Percentiles rank a stretch among this genome's conserved stretches.
Evolutionary conservation across 2,113 vertebrate species (phyloP).

Genomic region (Prunella himalayana): DNA sequence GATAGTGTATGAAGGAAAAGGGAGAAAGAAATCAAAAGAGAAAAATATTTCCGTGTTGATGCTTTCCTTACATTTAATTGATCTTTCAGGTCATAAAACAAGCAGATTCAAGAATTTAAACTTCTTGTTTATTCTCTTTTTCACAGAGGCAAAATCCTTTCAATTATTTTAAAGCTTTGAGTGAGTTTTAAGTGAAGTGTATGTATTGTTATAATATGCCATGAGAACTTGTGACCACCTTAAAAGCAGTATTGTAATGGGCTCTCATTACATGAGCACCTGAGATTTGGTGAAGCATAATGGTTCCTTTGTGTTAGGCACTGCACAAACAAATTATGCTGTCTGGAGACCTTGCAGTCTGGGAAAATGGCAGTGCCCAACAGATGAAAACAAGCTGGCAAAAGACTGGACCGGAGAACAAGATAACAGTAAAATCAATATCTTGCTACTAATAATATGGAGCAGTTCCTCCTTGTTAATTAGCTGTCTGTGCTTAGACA

Average conservation of each 20-base stretch:
- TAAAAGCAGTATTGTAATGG: neutral
- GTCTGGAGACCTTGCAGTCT: neutral
- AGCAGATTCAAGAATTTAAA: neutral
- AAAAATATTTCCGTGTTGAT: neutral
- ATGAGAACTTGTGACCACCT: neutral
- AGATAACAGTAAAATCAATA: slow-evolving; percentile 35
- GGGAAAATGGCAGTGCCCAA: neutral
- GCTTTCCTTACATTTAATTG: neutral
- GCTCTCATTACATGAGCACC: neutral
- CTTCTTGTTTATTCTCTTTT: neutral
- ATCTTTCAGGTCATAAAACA: neutral
- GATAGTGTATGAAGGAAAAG: neutral
- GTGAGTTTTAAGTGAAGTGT: neutral
- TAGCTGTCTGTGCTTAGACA: neutral
- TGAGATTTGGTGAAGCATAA: neutral
- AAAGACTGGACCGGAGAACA: neutral
- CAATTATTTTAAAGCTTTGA: neutral
- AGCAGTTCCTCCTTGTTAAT: neutral
- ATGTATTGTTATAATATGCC: neutral
- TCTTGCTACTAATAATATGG: neutral
- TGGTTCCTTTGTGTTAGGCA: slow-evolving; percentile 6
- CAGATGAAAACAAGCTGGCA: neutral
- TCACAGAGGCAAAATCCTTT: neutral
- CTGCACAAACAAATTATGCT: neutral
- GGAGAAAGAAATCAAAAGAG: neutral